These are phyloP conservation scores for Eristalis intricaria DNA, from an alignment of 2,888 invertebrate species.

Conservation along the genomic window DNA sequence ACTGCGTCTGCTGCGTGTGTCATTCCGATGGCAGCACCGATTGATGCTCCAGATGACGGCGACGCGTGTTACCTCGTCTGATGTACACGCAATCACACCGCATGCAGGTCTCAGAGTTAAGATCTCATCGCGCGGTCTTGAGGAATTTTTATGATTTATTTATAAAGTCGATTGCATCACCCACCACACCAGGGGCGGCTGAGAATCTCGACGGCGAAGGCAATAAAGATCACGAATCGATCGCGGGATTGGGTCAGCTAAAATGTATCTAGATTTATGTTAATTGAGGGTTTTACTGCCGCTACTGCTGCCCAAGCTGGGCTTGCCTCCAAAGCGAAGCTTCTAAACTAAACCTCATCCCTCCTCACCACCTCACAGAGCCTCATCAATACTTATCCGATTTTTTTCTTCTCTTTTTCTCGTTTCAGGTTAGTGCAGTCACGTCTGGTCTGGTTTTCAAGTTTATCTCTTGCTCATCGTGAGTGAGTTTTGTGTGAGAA, in stretches of 20 bases:
- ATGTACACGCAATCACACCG: not conserved
- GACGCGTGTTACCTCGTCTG: not conserved
- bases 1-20: not conserved
- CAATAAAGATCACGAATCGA: not conserved
- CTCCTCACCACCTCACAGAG: not conserved
- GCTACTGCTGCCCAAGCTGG: not conserved
- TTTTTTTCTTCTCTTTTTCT: not conserved
- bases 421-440: not conserved
- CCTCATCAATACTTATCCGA: not conserved
- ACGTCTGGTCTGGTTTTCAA: not conserved
- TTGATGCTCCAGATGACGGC: not conserved
- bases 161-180: not conserved
- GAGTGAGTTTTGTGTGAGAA: not conserved
- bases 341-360: not conserved
- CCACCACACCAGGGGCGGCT: not conserved
- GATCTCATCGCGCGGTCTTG: not conserved
- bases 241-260: not conserved
- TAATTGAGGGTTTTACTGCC: not conserved
- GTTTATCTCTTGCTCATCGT: not conserved
- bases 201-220: not conserved
- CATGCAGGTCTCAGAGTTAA: not conserved
- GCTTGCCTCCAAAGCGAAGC: not conserved
- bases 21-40: not conserved
- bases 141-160: not conserved
- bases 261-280: not conserved